Evolutionary conservation across 2,113 vertebrate genomes (phyloP).

Genomic region (Leucoraja erinaceus): DNA sequence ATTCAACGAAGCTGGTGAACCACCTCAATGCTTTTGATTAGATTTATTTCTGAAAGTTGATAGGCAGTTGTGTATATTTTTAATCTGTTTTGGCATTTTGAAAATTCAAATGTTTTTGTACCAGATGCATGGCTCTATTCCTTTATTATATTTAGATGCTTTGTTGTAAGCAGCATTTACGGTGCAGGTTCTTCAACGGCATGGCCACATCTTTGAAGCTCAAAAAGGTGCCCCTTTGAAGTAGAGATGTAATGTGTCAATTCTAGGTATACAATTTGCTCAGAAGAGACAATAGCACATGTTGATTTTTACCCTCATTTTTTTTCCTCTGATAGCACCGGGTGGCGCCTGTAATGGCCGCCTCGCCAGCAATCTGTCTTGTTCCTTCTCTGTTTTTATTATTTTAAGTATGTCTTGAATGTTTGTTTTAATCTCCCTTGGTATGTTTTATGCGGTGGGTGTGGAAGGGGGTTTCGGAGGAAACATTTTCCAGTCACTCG

Average conservation of each 20-base stretch:
- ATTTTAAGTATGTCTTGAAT: too few species aligned
- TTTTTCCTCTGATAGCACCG: not conserved
- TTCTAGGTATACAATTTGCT: not conserved
- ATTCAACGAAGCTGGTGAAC: not conserved
- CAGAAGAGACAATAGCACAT: not conserved
- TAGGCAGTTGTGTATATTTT: not conserved
- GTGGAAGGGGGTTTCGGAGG: too few species aligned
- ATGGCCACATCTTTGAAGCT: not conserved
- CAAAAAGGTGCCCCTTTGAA: not conserved
- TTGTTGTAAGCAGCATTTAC: not conserved
- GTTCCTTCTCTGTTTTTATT: too few species aligned
- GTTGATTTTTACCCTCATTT: not conserved
- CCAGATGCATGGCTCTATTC: not conserved
- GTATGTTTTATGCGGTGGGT: too few species aligned
- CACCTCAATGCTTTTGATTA: too few species aligned
- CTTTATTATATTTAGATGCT: not conserved
- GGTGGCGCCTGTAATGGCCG: too few species aligned
- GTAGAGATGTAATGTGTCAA: not conserved
- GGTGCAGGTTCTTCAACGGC: not conserved
- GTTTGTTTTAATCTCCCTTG: too few species aligned
- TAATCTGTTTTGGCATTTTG: not conserved
- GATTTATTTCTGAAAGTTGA: not conserved
- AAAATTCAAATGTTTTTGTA: not conserved
- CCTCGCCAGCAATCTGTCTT: too few species aligned
- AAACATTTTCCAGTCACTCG: too few species aligned